Evolutionary conservation across 2,113 vertebrate species (phyloP).

Genomic region (Oryzias javanicus): DNA sequence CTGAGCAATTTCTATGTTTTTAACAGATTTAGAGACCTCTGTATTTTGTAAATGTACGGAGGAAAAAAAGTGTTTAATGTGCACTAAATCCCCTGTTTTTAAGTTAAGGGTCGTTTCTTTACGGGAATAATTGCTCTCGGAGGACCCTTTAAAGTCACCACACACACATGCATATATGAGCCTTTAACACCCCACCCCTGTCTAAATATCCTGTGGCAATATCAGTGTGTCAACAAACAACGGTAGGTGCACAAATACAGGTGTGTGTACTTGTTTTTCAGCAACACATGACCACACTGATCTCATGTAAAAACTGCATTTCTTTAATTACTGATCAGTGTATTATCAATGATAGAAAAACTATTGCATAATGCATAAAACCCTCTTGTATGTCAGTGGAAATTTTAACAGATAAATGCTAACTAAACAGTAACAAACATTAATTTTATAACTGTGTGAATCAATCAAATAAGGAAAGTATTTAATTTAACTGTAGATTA

Average conservation of each 20-base stretch:
- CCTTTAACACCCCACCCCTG: slow-evolving; percentile 28
- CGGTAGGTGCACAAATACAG: slow-evolving; percentile 37
- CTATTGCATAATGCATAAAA: no score
- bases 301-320: slow-evolving; percentile 1
- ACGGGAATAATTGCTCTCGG: slow-evolving; percentile 22
- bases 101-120: slow-evolving; percentile 23
- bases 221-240: slow-evolving; percentile 26
- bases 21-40: not conserved
- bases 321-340: not conserved
- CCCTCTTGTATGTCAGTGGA: no score
- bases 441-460: no score
- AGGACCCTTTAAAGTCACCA: slow-evolving; percentile 7
- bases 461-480: no score
- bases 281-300: not conserved
- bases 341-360: no score
- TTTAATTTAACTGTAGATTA: no score
- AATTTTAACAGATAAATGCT: no score
- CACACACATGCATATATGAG: slow-evolving; percentile 20
- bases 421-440: no score
- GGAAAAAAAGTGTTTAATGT: slow-evolving; percentile 7
- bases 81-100: slow-evolving; percentile 9
- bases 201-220: slow-evolving; percentile 13
- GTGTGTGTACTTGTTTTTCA: slow-evolving; percentile 21
- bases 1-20: not conserved
- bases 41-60: slow-evolving; percentile 1